These are phyloP conservation scores for Pangasius larnaudii DNA, from an alignment of 2,797 vertebrate genomes.

Conservation along the genomic window DNA sequence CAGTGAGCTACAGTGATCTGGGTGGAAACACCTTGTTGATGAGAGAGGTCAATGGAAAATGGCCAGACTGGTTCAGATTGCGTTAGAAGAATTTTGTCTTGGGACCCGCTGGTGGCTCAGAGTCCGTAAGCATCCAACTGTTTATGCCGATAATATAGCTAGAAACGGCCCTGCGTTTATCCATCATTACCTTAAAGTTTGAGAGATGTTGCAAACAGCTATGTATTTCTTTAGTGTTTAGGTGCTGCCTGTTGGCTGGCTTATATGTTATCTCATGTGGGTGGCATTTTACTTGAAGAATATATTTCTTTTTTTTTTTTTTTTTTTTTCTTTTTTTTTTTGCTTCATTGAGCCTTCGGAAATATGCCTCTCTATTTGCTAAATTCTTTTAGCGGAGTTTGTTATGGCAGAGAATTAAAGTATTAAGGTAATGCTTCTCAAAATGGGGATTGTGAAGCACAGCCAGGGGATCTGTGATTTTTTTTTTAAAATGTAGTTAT, in stretches of 20 bases:
- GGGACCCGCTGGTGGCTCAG: not conserved
- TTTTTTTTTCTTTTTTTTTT: not conserved
- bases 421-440: not conserved
- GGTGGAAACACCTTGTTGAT: not conserved
- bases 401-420: not conserved
- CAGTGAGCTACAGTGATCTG: not conserved
- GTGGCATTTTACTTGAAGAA: conserved; percentile 44
- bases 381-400: not conserved
- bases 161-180: not conserved
- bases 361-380: not conserved
- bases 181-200: not conserved
- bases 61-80: not conserved
- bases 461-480: not conserved
- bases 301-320: not conserved
- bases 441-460: too few species aligned
- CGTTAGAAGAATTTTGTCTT: not conserved
- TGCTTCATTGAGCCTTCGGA: conserved; percentile 3
- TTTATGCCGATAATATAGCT: not conserved
- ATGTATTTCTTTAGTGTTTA: conserved; percentile 38
- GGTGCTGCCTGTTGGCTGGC: conserved; percentile 5
- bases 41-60: not conserved
- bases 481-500: not conserved
- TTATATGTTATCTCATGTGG: not conserved
- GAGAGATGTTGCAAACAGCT: conserved; percentile 47
- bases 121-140: not conserved